Conservation (phyloP, 2,113 vertebrate genomes). For the Syngnathus floridae region DNA sequence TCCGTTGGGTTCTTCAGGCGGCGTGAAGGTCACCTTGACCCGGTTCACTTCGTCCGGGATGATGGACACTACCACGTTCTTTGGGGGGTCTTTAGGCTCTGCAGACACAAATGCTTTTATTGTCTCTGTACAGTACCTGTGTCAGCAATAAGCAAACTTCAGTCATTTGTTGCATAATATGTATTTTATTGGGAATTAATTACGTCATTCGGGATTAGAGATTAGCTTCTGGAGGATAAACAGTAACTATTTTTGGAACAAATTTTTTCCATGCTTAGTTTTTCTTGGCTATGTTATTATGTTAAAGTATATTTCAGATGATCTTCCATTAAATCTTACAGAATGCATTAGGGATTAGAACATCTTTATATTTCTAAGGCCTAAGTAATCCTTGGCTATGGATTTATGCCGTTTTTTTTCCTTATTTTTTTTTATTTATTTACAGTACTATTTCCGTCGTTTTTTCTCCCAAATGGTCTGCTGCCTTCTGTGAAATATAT, state of each 20-base stretch:
- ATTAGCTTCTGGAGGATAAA: too few species aligned
- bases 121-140: not conserved
- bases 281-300: not conserved
- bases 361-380: not conserved
- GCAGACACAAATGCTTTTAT: constrained; percentile 16
- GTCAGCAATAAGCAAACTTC: not conserved
- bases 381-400: not conserved
- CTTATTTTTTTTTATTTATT: not conserved
- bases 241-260: too few species aligned
- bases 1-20: constrained; percentile 85
- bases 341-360: not conserved
- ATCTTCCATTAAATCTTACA: not conserved
- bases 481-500: not conserved
- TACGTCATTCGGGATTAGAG: too few species aligned
- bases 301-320: not conserved
- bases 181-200: not conserved
- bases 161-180: not conserved
- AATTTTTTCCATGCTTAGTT: not conserved
- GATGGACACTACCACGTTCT: constrained; percentile 82
- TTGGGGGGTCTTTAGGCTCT: constrained; percentile 91
- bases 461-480: not conserved
- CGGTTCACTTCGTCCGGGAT: constrained; percentile 85
- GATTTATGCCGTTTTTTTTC: not conserved
- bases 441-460: not conserved
- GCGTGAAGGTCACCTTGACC: constrained; percentile 83